Evolutionary conservation across 2,797 vertebrate genomes (phyloP), one percentile per base, ranked within the genome.

Genomic region (Dicrostonyx torquatus): DNA sequence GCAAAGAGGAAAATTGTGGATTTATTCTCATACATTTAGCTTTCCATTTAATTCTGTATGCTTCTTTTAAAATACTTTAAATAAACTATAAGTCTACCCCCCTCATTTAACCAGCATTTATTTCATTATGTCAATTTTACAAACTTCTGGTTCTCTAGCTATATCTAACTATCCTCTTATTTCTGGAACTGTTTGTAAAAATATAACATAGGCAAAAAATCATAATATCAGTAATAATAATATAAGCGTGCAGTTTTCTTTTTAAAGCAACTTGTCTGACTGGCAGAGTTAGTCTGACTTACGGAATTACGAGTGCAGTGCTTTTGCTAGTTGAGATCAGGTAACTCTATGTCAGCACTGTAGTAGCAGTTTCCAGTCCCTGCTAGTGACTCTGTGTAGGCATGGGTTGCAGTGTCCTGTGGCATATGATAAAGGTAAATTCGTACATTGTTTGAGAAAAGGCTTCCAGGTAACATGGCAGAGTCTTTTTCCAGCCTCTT

Each of bases 1-100:
- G 84, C 94, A 94, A 91, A 45, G 29, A 76, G 45, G 11, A 94
- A 90, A 82, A 68, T 72, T 95, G 14, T 89, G 31, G 87, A 13
- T 87, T 91, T 92, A 87, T 68, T 64, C 34, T 96, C 68, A 15
- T 55, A 31, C 94, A 76, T 78, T 73, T 43, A 77, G 8, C 66
- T 62, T 90, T 93, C 34, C 40, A 73, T 80, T 80, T 73, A 85
- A 34, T 95, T 93, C 31, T 90, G 0, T 87, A 5, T 87, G 20
- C 68, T 90, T 94, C 77, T 87, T 95, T 93, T 50, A 94, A 95
- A 91, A 91, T 94, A 76, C 37, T 90, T 88, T 64, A 94, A 92
- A 90, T 91, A 34, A 6, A 9, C 75, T 75, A 1, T 93, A 93
- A 91, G 80, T 76, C 37, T 73, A 90, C 88, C 34, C 55, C 48